Conservation (phyloP, 2,888 invertebrate genomes). For the Belgica antarctica region DNA sequence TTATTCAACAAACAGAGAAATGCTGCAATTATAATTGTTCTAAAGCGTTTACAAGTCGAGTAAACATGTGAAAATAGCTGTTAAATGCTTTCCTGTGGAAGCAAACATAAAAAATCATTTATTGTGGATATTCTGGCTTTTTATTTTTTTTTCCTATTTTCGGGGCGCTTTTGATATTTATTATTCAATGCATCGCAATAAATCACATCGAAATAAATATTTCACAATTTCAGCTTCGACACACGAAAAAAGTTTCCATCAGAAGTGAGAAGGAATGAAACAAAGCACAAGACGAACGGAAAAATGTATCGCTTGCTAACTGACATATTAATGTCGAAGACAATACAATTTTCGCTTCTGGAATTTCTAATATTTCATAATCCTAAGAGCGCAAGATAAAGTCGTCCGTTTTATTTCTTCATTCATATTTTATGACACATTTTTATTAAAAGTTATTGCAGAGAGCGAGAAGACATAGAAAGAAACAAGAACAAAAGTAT, state of each 20-base stretch:
- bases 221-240: conserved; percentile 23
- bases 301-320: conserved; percentile 27
- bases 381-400: conserved; percentile 8
- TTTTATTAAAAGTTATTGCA: conserved; percentile 25
- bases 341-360: conserved; percentile 29
- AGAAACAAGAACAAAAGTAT: too few species aligned
- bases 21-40: conserved; percentile 15
- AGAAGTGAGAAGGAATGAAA: conserved; percentile 23
- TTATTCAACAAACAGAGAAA: conserved; percentile 26
- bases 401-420: conserved; percentile 19
- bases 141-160: background rate
- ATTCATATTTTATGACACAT: conserved; percentile 27
- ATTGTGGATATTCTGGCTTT: background rate
- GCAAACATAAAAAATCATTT: background rate
- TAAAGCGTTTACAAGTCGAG: background rate
- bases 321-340: conserved; percentile 33
- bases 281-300: background rate
- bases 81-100: conserved; percentile 32
- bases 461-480: too few species aligned
- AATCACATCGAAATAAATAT: conserved; percentile 24
- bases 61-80: conserved; percentile 17
- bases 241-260: conserved; percentile 18
- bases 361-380: conserved; percentile 31
- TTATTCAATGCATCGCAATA: conserved; percentile 20
- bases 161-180: conserved; percentile 24